phyloP scores from a whole-genome alignment of 2,888 invertebrate genomes.

The Branchellion lobata region DNA sequence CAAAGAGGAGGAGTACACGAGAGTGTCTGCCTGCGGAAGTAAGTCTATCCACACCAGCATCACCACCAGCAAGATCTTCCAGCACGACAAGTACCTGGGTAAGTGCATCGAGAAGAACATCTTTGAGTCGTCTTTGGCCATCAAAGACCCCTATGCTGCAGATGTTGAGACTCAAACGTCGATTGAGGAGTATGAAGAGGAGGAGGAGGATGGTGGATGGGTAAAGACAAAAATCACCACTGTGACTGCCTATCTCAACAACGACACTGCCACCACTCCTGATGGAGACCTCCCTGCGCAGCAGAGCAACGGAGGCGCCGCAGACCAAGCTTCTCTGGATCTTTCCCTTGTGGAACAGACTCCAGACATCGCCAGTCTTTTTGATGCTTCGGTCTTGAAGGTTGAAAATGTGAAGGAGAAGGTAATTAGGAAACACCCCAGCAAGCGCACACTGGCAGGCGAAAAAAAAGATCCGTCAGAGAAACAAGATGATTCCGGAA shows the following conservation, averaged over 20 bases:
- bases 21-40: slow-evolving; percentile 20
- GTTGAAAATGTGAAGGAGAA: background rate
- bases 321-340: background rate
- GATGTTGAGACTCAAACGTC: slow-evolving; percentile 37
- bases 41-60: slow-evolving; percentile 30
- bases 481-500: background rate
- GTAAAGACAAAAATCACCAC: slow-evolving; percentile 37
- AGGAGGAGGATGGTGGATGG: slow-evolving; percentile 25
- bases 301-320: background rate
- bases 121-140: slow-evolving; percentile 42
- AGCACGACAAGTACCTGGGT: slow-evolving; percentile 41
- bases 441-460: background rate
- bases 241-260: slow-evolving; percentile 42
- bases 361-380: background rate
- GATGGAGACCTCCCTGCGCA: background rate
- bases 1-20: slow-evolving; percentile 37
- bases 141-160: slow-evolving; percentile 46
- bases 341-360: background rate
- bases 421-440: background rate
- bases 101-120: slow-evolving; percentile 44
- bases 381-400: background rate
- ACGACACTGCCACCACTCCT: slow-evolving; percentile 37
- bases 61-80: slow-evolving; percentile 38
- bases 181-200: slow-evolving; percentile 34
- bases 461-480: background rate